These are phyloP conservation scores for Protodeltote pygarga DNA, from an alignment of 2,888 invertebrate genomes.

Conservation along the genomic window DNA sequence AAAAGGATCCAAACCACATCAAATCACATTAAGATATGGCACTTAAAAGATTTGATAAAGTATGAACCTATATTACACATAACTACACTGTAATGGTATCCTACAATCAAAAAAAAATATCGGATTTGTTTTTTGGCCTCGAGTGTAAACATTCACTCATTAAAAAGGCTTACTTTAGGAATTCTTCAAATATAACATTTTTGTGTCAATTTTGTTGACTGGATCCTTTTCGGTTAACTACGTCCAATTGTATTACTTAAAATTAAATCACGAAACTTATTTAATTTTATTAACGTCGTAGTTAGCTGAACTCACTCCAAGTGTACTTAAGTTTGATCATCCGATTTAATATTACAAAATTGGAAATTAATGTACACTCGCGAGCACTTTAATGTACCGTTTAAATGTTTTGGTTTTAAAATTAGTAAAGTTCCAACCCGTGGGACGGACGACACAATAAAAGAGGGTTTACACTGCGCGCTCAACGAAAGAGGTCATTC, in stretches of 20 bases:
- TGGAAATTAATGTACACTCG: slow-evolving; percentile 39
- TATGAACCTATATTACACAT: too few species aligned
- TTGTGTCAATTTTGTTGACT: too few species aligned
- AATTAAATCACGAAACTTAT: slow-evolving; percentile 12
- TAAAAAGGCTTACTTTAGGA: too few species aligned
- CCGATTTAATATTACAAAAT: slow-evolving; percentile 42
- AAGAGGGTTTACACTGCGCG: slow-evolving; percentile 35
- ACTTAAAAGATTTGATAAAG: too few species aligned
- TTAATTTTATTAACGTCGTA: slow-evolving; percentile 27
- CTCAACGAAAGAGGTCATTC: slow-evolving; percentile 37
- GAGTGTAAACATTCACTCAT: too few species aligned
- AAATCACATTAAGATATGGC: too few species aligned
- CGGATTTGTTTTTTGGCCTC: too few species aligned
- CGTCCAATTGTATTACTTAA: slow-evolving; percentile 12
- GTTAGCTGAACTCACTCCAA: slow-evolving; percentile 24
- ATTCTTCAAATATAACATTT: too few species aligned
- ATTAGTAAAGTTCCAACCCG: slow-evolving; percentile 40
- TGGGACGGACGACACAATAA: slow-evolving; percentile 37
- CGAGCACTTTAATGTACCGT: slow-evolving; percentile 32
- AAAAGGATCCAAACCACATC: too few species aligned
- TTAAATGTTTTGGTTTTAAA: slow-evolving; percentile 45
- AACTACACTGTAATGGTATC: too few species aligned
- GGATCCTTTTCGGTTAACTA: too few species aligned
- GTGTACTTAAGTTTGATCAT: slow-evolving; percentile 40
- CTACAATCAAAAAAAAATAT: too few species aligned